Conservation (phyloP, 2,888 invertebrate genomes). For the Eilema depressum region DNA sequence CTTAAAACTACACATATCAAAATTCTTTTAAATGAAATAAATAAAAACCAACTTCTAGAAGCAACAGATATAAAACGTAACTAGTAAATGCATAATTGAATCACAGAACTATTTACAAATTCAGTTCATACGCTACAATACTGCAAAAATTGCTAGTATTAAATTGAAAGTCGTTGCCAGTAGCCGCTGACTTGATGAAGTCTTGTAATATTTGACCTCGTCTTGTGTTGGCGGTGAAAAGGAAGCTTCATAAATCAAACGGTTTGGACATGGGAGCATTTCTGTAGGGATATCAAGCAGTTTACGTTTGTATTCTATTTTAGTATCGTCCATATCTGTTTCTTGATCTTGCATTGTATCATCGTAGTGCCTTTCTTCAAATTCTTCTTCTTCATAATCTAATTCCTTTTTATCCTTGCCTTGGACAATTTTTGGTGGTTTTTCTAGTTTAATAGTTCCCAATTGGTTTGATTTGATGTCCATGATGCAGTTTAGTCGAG, state of each 20-base stretch:
- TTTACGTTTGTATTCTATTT: conserved; percentile 73
- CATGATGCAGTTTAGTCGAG: conserved; percentile 90
- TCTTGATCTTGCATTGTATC: conserved; percentile 80
- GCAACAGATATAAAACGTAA: background rate
- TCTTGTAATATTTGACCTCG: conserved; percentile 80
- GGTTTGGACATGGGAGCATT: conserved; percentile 76
- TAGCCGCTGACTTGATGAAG: conserved; percentile 62
- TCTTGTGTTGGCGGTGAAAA: conserved; percentile 81
- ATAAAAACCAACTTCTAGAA: background rate
- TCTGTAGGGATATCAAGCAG: conserved; percentile 75
- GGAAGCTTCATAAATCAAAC: conserved; percentile 72
- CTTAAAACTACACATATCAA: background rate
- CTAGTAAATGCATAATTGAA: conserved; percentile 39
- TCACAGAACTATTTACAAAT: conserved; percentile 53
- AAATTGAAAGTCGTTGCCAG: conserved; percentile 51
- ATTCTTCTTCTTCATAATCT: conserved; percentile 71
- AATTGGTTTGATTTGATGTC: conserved; percentile 73
- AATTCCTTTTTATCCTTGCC: conserved; percentile 59
- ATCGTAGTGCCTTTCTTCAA: conserved; percentile 74
- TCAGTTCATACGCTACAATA: conserved; percentile 62
- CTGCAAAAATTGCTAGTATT: conserved; percentile 48
- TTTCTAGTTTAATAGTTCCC: conserved; percentile 61
- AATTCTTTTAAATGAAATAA: background rate
- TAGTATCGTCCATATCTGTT: conserved; percentile 64
- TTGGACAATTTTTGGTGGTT: conserved; percentile 51